phyloP scores from a whole-genome alignment of 92 coral and sea anemone species.

The Porites evermanni region DNA sequence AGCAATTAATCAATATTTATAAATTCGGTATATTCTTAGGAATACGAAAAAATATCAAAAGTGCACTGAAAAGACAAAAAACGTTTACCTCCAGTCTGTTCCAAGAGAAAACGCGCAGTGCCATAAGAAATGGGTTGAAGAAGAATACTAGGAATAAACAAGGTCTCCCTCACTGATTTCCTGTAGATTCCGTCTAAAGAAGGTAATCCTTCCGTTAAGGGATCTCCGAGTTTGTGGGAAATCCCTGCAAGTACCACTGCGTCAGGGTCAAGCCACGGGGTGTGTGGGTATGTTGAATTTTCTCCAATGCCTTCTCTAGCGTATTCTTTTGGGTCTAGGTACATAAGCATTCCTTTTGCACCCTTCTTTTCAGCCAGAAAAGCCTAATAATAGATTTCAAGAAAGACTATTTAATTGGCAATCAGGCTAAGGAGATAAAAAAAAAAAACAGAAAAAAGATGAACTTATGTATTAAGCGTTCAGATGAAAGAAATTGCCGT shows the following conservation, averaged over 20 bases:
- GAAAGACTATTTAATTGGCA: background rate
- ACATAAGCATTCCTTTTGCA: slow-evolving; percentile 71
- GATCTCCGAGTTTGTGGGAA: slow-evolving; percentile 71
- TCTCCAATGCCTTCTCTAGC: slow-evolving; percentile 57
- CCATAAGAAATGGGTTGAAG: slow-evolving; percentile 90
- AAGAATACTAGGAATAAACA: slow-evolving; percentile 64
- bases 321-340: slow-evolving; percentile 70
- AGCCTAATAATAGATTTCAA: slow-evolving; percentile 6
- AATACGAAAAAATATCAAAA: too few relatives aligned
- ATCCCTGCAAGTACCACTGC: slow-evolving; percentile 66
- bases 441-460: too few relatives aligned
- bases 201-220: slow-evolving; percentile 77
- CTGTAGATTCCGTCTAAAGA: slow-evolving; percentile 80
- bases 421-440: background rate
- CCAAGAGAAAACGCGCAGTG: slow-evolving; percentile 69
- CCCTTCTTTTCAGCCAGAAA: slow-evolving; percentile 51
- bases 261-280: slow-evolving; percentile 75
- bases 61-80: background rate
- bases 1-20: too few relatives aligned
- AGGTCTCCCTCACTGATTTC: slow-evolving; percentile 41
- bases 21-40: too few relatives aligned
- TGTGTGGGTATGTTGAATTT: slow-evolving; percentile 67
- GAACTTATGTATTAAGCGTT: too few relatives aligned
- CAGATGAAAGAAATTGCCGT: too few relatives aligned
- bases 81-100: slow-evolving; percentile 75